Base-by-base conservation (phyloP, 2,888 invertebrate species). In the Drosophila nigritarsus region DNA sequence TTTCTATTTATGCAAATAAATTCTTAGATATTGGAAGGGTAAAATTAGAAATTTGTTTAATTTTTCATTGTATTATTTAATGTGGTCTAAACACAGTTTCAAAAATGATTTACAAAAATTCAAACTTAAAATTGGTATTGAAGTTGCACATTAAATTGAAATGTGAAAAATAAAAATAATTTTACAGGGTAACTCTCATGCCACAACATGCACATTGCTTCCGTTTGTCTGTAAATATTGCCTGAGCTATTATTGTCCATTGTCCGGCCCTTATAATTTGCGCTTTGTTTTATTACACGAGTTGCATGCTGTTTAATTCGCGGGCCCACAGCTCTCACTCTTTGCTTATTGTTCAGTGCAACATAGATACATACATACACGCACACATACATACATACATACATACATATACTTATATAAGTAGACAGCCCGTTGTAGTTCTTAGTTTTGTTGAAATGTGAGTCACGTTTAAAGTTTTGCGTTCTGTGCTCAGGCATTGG, bases 391-490 rank as follows among this genome's bases (percentile, higher is more conserved):
- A 58, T 32, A 40, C 9, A 2, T n/a, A 34, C 8, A 56, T 8
- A 63, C 32, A 48, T 29, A 49, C 36, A 59, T 29, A 40, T 27
- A 42, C n/a, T 48, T 32, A 42, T 30, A 27, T 24, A 45, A 51
- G 29, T 29, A 20, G 55, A 45, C 45, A 45, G 45, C 24, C 24
- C n/a, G n/a, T n/a, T n/a, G n/a, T n/a, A 51, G 63, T 49, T 65
- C 54, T 58, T 62, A 29, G 49, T 61, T 53, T 63, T 70, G 60
- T 82, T 85, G 62, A 83, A 75, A 87, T 87, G 83, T 83, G 77
- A 87, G 90, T 89, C 87, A 87, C 87, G 90, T 87, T 87, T 78
- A 81, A 77, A 87, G 88, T 87, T 89, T 48, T 75, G 77, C 77
- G 69, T 73, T 78, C 67, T 61, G 50, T 53, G 72, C 58, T 51